Base-by-base conservation (phyloP, 2,888 invertebrate genomes). In the Meandrusa payeni region DNA sequence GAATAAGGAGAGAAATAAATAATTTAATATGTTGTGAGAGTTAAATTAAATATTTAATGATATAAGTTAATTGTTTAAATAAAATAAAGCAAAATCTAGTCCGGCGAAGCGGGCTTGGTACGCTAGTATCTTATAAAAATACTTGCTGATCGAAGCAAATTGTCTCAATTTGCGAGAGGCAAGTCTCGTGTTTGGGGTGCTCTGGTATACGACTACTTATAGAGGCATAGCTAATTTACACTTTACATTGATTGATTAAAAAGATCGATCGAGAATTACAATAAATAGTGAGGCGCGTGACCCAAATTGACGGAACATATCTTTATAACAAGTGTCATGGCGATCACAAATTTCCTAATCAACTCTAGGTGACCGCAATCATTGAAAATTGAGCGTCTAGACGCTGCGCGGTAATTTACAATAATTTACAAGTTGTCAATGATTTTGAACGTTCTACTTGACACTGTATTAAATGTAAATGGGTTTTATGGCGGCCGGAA, bases 311-410 rank as follows among this genome's bases (percentile, higher is more conserved):
- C 51, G 47, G 60, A 64, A 60, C 29, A 47, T 50, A 44, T 44
- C 26, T 37, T n/a, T n/a, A 17, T 38, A 29, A 49, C 57, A 60
- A 62, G 55, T 61, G 65, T 57, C 55, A 50, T 34, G 41, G 41
- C 46, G 43, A 51, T 42, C 51, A 47, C 51, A 53, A 59, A 57
- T 56, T 62, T 58, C 49, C 55, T 61, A 75, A 75, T 76, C 64
- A 71, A 67, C 62, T 48, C 56, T 63, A 68, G 64, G 69, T 73
- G 70, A 61, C 61, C 52, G 66, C 64, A 72, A 69, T 69, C 57
- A 61, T 56, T 60, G 62, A 54, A 68, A 76, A 79, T 79, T 74
- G 71, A 66, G 42, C 54, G 80, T 82, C 80, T 81, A 82, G 81
- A 82, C 82, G 56, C n/a, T n/a, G 47, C 48, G 48, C 50, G 57